Conservation (phyloP, 2,888 invertebrate genomes). For the Caenorhabditis afra region DNA sequence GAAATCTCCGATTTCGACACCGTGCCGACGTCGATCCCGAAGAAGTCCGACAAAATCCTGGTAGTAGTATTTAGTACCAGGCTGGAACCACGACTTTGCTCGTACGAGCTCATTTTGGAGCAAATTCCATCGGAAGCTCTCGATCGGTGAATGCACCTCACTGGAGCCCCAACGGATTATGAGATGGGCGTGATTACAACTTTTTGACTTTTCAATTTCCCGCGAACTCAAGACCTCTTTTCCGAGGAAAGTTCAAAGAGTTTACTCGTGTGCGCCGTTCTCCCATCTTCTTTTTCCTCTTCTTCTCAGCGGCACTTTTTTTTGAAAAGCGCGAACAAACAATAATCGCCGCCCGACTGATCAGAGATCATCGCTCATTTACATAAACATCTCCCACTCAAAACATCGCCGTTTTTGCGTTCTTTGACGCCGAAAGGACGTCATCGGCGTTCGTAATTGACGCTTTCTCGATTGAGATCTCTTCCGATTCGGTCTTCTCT, state of each 20-base stretch:
- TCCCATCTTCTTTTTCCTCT: neutral
- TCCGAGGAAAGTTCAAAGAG: conserved; percentile 7
- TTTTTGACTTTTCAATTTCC: too few species aligned
- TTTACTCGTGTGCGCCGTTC: conserved; percentile 8
- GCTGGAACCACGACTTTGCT: too few species aligned
- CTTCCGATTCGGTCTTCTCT: neutral
- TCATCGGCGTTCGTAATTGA: conserved; percentile 8
- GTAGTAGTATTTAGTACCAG: too few species aligned
- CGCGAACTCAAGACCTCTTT: too few species aligned
- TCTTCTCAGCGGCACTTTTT: neutral
- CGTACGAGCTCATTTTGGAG: too few species aligned
- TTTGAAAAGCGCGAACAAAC: conserved; percentile 10
- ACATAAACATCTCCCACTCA: conserved; percentile 1
- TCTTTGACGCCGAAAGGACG: conserved; percentile 11
- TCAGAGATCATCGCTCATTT: neutral
- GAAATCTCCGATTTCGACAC: too few species aligned
- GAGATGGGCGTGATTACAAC: too few species aligned
- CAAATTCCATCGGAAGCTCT: too few species aligned
- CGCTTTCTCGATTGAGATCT: conserved; percentile 5
- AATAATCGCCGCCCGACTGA: neutral
- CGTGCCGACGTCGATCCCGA: too few species aligned
- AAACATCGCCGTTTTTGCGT: neutral
- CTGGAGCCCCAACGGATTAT: too few species aligned
- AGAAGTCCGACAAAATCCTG: too few species aligned
- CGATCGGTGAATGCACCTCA: too few species aligned